Conservation (phyloP, 2,888 invertebrate species). For the Carterocephalus palaemon region DNA sequence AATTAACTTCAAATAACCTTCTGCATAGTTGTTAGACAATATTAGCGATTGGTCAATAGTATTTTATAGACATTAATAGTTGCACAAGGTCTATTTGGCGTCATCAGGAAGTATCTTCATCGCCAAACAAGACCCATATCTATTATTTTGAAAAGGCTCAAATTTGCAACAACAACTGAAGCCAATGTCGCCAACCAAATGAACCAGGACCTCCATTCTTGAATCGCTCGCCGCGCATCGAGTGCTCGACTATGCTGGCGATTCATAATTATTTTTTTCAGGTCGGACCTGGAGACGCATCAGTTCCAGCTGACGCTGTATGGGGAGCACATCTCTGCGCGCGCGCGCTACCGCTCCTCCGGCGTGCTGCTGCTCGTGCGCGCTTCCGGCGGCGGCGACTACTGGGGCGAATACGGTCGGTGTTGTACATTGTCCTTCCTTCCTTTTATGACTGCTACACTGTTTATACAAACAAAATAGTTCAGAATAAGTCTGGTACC, state of each 20-base stretch:
- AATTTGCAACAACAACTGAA: no score
- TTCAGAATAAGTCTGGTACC: no score
- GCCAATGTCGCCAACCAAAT: no score
- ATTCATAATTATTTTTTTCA: slow-evolving; percentile 56
- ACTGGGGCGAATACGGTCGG: slow-evolving; percentile 93
- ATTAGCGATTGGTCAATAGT: neutral
- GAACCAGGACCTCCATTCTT: no score
- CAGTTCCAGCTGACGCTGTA: slow-evolving; percentile 89
- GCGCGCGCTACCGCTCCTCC: slow-evolving; percentile 88
- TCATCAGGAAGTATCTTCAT: no score
- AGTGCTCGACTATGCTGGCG: no score
- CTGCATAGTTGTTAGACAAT: neutral
- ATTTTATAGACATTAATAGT: no score
- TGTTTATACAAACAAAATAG: neutral
- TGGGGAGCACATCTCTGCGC: slow-evolving; percentile 88
- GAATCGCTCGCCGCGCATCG: no score
- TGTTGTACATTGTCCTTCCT: no score
- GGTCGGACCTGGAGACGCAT: slow-evolving; percentile 86
- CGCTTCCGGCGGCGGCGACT: slow-evolving; percentile 91
- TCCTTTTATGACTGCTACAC: neutral
- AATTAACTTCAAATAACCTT: neutral
- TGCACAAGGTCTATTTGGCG: no score
- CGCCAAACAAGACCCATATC: no score
- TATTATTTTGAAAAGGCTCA: no score
- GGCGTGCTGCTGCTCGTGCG: slow-evolving; percentile 88